These are phyloP conservation scores for Vollenhovia emeryi DNA, from an alignment of 1,140 invertebrate genomes.

Conservation along the genomic window DNA sequence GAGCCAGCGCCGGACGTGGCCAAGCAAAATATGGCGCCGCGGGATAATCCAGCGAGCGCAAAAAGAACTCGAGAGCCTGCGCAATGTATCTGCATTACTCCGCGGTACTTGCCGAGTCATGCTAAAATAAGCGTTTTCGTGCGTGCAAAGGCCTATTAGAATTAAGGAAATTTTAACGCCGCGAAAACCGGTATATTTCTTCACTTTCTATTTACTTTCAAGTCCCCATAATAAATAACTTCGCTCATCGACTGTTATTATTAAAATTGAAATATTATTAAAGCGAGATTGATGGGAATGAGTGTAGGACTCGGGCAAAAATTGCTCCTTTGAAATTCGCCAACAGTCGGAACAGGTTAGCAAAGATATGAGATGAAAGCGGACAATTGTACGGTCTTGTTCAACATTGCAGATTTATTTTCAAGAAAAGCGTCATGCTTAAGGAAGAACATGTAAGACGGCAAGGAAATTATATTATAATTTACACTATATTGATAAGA, in stretches of 20 bases:
- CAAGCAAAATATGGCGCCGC: conserved; percentile 67
- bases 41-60: conserved; percentile 61
- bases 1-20: conserved; percentile 65
- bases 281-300: not conserved
- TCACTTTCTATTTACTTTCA: not conserved
- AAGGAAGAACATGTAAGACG: not conserved
- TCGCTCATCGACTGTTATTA: not conserved
- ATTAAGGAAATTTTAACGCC: conserved; percentile 19
- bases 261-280: not conserved
- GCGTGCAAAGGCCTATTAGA: conserved; percentile 32
- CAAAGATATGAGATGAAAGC: not conserved
- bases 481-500: conserved; percentile 15
- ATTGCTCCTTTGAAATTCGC: not conserved
- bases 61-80: conserved; percentile 24
- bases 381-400: not conserved
- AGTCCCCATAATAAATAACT: not conserved
- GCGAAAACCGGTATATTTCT: not conserved
- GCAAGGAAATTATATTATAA: not conserved
- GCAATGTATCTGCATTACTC: conserved; percentile 52
- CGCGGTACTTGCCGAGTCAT: conserved; percentile 21
- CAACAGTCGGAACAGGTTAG: not conserved
- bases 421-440: not conserved
- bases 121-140: conserved; percentile 46
- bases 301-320: not conserved
- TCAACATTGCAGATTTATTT: not conserved